These are phyloP conservation scores for Papilio aristodemus DNA, from an alignment of 1,140 invertebrate species.

Conservation along the genomic window DNA sequence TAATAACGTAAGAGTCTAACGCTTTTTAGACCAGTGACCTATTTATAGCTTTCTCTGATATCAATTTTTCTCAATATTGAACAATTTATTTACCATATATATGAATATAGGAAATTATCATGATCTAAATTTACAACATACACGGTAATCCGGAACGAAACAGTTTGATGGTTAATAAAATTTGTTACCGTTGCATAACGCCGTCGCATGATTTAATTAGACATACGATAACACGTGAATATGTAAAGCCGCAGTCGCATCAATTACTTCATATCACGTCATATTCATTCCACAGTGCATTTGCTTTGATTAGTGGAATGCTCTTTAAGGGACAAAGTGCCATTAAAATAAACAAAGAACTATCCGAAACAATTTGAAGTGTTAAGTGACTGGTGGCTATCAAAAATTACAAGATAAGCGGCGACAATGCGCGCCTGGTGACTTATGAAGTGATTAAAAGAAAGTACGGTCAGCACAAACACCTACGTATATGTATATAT, in stretches of 20 bases:
- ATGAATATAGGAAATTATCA: not conserved
- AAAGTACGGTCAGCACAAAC: slow-evolving; percentile 58
- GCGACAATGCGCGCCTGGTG: slow-evolving; percentile 67
- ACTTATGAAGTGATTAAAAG: slow-evolving; percentile 79
- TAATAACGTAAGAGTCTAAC: too few relatives aligned
- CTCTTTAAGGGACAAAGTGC: slow-evolving; percentile 66
- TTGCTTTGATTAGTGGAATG: slow-evolving; percentile 75
- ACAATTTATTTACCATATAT: too few relatives aligned
- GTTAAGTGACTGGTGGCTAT: slow-evolving; percentile 78
- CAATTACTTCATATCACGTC: slow-evolving; percentile 73
- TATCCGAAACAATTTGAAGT: slow-evolving; percentile 75
- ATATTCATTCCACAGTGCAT: slow-evolving; percentile 75
- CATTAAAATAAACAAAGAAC: slow-evolving; percentile 79
- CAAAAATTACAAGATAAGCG: slow-evolving; percentile 78
- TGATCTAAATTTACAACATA: slow-evolving; percentile 10
- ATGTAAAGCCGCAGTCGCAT: slow-evolving; percentile 38
- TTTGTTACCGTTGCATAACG: slow-evolving; percentile 25
- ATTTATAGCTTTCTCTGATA: too few relatives aligned
- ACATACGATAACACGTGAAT: slow-evolving; percentile 32
- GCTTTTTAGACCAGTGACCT: too few relatives aligned
- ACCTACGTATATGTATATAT: not conserved
- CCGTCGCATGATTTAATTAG: slow-evolving; percentile 28
- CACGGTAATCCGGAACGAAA: not conserved
- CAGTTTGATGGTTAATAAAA: slow-evolving; percentile 27
- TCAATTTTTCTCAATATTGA: too few relatives aligned